Conservation (phyloP, 23 tunicate species). For the Styela clava region DNA sequence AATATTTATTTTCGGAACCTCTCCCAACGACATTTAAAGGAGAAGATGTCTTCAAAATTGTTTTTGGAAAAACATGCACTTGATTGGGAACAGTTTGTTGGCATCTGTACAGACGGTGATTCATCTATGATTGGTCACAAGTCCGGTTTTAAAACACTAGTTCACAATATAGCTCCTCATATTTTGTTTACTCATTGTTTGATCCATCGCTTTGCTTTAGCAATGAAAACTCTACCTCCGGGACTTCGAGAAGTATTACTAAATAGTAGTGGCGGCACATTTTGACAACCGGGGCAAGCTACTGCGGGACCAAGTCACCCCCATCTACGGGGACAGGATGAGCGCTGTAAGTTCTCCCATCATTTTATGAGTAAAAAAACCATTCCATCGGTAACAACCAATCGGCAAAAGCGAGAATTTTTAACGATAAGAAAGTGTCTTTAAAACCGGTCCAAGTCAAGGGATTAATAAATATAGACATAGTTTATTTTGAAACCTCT, state of each 20-base stretch:
- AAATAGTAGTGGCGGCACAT: conserved; percentile 22
- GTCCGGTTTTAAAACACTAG: conserved; percentile 48
- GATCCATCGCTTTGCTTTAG: conserved; percentile 45
- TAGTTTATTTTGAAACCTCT: too few species aligned
- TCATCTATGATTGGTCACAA: conserved; percentile 65
- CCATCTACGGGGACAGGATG: too few species aligned
- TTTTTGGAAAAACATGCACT: conserved; percentile 53
- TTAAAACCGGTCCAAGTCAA: too few species aligned
- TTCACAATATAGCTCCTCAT: conserved; percentile 40
- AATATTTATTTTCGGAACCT: not conserved
- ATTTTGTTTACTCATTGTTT: conserved; percentile 37
- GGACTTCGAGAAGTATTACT: conserved; percentile 25
- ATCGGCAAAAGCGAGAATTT: too few species aligned
- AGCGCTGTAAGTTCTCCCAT: too few species aligned
- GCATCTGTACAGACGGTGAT: conserved; percentile 69
- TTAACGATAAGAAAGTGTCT: too few species aligned
- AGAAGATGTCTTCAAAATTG: conserved; percentile 24
- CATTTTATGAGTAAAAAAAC: too few species aligned
- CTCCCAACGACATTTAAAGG: not conserved
- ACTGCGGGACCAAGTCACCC: too few species aligned
- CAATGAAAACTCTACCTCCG: conserved; percentile 38
- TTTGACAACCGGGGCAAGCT: conserved; percentile 17
- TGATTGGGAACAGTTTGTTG: conserved; percentile 48
- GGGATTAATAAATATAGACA: too few species aligned
- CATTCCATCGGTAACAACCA: too few species aligned